Conservation (phyloP, 2,113 vertebrate genomes). For the Haliaeetus leucogaster region DNA sequence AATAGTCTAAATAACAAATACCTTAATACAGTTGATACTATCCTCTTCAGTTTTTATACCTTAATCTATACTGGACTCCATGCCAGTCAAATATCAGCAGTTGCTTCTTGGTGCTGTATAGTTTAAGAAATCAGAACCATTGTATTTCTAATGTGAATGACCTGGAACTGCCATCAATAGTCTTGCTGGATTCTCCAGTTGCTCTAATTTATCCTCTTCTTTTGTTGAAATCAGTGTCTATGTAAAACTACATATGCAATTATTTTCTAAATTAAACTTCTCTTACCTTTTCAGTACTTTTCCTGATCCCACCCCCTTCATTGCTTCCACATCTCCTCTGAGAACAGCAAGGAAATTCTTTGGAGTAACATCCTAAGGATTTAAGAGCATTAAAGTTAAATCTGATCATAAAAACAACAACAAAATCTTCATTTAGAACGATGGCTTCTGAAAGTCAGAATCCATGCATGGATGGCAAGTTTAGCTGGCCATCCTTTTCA, state of each 20-base stretch:
- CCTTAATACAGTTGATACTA: background rate
- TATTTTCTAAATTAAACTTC: background rate
- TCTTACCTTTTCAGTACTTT: constrained; percentile 91
- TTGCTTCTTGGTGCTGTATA: background rate
- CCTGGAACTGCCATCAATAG: background rate
- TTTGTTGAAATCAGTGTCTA: background rate
- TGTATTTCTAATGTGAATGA: background rate
- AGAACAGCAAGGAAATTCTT: constrained; percentile 91
- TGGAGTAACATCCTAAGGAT: constrained; percentile 86
- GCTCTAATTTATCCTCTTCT: background rate
- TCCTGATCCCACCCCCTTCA: constrained; percentile 86
- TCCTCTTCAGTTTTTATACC: background rate
- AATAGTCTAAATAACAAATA: background rate
- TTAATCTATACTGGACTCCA: background rate
- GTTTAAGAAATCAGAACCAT: background rate
- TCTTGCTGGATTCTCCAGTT: background rate
- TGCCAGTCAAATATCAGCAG: background rate
- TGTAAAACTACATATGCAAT: background rate
- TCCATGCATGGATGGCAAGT: background rate
- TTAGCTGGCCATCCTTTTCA: background rate
- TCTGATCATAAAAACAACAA: background rate
- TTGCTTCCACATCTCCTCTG: constrained; percentile 79
- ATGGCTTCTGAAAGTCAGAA: background rate
- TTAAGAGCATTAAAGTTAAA: background rate
- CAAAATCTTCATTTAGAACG: background rate